phyloP scores from a whole-genome alignment of 2,113 vertebrate genomes.

The Melozone crissalis region DNA sequence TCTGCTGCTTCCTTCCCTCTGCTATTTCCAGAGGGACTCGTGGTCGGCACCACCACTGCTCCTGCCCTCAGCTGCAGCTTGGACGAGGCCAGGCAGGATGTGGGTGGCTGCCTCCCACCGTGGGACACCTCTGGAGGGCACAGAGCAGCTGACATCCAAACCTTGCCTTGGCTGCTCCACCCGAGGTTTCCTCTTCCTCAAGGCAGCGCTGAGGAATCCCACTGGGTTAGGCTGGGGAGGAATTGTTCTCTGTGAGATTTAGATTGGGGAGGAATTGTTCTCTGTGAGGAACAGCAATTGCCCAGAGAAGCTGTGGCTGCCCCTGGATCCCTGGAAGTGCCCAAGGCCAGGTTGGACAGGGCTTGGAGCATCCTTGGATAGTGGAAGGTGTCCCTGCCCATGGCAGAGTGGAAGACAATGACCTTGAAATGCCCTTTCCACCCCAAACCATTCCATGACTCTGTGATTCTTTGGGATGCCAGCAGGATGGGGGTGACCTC shows the following conservation, averaged over 20 bases:
- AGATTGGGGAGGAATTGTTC: background rate
- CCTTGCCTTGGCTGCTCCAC: background rate
- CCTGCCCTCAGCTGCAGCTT: background rate
- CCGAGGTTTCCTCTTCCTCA: background rate
- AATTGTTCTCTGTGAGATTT: background rate
- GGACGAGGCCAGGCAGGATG: background rate
- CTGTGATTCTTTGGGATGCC: background rate
- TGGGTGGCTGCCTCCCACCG: background rate
- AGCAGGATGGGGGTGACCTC: background rate
- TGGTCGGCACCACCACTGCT: background rate
- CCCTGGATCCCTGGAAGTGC: background rate
- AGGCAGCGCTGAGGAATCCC: background rate
- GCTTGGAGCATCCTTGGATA: fast-evolving
- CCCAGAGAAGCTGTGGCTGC: background rate
- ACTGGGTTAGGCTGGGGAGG: background rate
- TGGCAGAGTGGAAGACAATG: background rate
- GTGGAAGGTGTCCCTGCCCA: background rate
- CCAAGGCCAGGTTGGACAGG: fast-evolving
- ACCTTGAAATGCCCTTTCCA: background rate
- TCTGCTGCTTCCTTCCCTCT: slow-evolving; percentile 16
- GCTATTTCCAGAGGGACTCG: background rate
- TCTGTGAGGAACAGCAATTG: background rate
- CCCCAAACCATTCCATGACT: background rate
- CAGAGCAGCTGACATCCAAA: background rate
- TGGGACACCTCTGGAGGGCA: background rate